Conservation (phyloP, 2,797 vertebrate species). For the Selene dorsalis region DNA sequence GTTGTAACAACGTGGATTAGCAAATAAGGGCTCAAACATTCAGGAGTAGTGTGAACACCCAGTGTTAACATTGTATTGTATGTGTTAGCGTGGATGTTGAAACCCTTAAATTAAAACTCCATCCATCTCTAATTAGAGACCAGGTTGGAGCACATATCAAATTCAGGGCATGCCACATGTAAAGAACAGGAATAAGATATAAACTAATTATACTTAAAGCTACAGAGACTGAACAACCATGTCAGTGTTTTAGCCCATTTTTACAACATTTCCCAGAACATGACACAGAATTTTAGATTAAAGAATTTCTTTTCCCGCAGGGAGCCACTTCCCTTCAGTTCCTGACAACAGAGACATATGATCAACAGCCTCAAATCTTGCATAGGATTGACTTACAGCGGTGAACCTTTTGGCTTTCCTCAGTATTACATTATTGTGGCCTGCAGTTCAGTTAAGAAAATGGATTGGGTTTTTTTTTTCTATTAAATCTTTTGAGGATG, state of each 20-base stretch:
- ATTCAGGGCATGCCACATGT: not conserved
- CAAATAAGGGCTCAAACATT: too few relatives aligned
- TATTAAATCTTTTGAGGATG: not conserved
- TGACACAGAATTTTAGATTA: not conserved
- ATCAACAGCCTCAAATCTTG: not conserved
- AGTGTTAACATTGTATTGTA: too few relatives aligned
- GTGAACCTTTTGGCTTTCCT: not conserved
- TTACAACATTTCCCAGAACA: not conserved
- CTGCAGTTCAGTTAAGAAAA: not conserved
- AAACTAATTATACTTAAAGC: not conserved
- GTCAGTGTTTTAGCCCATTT: not conserved
- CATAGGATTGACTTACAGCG: not conserved
- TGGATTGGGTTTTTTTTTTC: not conserved
- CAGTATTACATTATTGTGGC: constrained; percentile 2
- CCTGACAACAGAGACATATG: constrained; percentile 2
- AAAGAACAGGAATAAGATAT: not conserved
- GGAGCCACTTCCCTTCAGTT: not conserved
- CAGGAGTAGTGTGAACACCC: too few relatives aligned
- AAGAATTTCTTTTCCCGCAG: not conserved
- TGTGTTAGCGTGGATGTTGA: not conserved
- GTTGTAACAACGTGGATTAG: not conserved
- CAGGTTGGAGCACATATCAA: not conserved
- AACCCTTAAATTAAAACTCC: not conserved
- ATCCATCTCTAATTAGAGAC: not conserved
- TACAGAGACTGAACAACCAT: not conserved